Base-by-base conservation (phyloP, 2,888 invertebrate genomes). In the Eutolmus rufibarbis region DNA sequence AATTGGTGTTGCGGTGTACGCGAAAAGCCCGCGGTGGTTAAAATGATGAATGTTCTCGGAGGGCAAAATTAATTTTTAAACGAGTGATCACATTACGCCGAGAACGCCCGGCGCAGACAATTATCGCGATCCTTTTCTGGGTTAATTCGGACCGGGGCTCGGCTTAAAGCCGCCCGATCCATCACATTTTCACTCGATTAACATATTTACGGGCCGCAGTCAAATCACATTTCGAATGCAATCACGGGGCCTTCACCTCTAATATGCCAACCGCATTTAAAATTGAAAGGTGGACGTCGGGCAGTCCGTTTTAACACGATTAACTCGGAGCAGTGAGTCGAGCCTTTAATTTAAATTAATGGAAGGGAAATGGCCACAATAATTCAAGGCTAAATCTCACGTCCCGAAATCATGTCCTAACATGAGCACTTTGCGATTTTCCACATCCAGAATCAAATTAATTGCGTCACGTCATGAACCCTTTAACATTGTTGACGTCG, bases 401-500 rank as follows among this genome's bases (percentile, higher is more conserved):
- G 86, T 86, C 77, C 74, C 56, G 74, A 86, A 86, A 86, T 86
- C 86, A 76, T 86, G 86, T 86, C 77, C 76, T 76, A 86, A 86
- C 86, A 76, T 77, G 56, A 57, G 56, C 76, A 86, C 77, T 86
- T 86, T 86, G 77, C 86, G 86, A 86, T 86, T 86, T 86, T 86
- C 86, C 86, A 86, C 86, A 86, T 86, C 77, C 77, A 86, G 56
- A 86, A 86, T 86, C 57, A 77, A 86, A 86, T 86, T 86, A 86
- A 86, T 77, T 86, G 77, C 86, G 86, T 86, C 86, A 77, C 86
- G 86, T 86, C 86, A 85, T 85, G 74, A 43, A 43, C 74, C 85
- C 85, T 74, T 86, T 86, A 79, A 88, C 87, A 87, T 87, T 84
- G 88, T 88, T 87, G 88, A 88, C 87, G 87, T 86, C 88, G 81